Evolutionary conservation across 2,888 invertebrate genomes (phyloP), one percentile per base, ranked within the genome.

Genomic region (Morinoia aosen): DNA sequence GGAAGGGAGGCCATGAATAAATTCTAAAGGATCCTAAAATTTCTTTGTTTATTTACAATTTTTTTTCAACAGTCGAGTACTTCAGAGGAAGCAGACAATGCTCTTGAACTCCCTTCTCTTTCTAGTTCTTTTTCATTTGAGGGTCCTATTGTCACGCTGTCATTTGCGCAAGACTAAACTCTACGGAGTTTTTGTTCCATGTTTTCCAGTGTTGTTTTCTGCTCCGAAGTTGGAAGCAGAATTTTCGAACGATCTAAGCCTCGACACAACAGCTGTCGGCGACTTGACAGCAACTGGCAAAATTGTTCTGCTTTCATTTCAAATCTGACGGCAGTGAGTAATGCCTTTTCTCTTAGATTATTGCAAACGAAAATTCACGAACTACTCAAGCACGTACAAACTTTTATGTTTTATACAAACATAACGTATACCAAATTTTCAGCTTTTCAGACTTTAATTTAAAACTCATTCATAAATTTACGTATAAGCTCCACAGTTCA

Each of bases 231-330:
- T 93, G 25, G 39, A 19, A 39, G 57, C 33, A 93, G 57, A 93
- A 57, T 93, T 57, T 57, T 57, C 48, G 56, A 25, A 48, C 58
- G 25, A 33, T 93, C 56, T 93, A 93, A 93, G 93, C 93, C 48
- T 90, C 90, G 90, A 48, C 90, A 48, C 90, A 57, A 93, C 93
- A 93, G 56, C 93, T 93, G 93, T 57, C 93, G 48, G 48, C 48
- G 48, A 56, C 93, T 56, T 93, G 93, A 57, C 93, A 93, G 93
- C 57, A 57, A 57, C 93, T 93, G 33, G 93, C 33, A 57, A 93
- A 93, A 93, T 93, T 93, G 93, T 93, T 93, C 93, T 48, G 57
- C 57, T 93, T 48, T 57, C 93, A 91, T 93, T 93, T 93, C 39
- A 48, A 57, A 48, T 90, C 40, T 90, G 48, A 90, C 90, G 76